Percentiles rank a stretch among this genome's conserved stretches.
These are phyloP conservation scores for Eulemur macaco DNA, from an alignment of 2,113 vertebrate genomes.

Conservation along the genomic window DNA sequence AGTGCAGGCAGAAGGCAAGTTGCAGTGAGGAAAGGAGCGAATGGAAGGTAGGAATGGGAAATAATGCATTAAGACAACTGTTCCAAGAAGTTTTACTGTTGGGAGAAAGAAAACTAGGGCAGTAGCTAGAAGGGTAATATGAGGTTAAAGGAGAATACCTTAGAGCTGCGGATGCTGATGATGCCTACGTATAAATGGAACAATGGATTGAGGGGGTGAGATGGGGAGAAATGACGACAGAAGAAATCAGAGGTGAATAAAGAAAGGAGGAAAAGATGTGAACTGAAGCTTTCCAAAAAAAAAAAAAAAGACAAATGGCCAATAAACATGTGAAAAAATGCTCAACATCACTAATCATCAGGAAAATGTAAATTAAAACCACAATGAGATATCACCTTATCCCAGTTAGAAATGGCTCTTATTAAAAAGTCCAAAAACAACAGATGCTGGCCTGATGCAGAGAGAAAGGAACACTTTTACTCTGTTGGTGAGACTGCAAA, in stretches of 20 bases:
- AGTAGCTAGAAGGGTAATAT: not conserved
- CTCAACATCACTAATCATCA: no score
- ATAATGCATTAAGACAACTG: not conserved
- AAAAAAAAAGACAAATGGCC: no score
- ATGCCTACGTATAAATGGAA: not conserved
- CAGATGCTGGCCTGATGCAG: no score
- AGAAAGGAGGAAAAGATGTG: not conserved
- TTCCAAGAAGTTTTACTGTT: not conserved
- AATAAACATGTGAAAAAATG: no score
- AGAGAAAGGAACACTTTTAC: no score
- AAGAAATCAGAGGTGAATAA: not conserved
- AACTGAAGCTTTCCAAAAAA: no score
- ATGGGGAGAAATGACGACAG: not conserved
- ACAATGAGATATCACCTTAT: no score
- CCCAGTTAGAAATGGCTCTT: no score
- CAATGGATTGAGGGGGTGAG: not conserved
- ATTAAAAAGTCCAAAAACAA: no score
- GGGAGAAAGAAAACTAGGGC: not conserved
- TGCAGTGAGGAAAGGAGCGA: not conserved
- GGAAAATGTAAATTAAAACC: no score
- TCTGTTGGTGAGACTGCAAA: no score
- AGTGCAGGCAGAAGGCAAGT: not conserved
- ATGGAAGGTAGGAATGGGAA: not conserved
- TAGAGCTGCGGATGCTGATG: not conserved
- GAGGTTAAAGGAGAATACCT: not conserved